These are phyloP conservation scores for Chloropsis hardwickii DNA, from an alignment of 2,113 vertebrate genomes.

Conservation along the genomic window DNA sequence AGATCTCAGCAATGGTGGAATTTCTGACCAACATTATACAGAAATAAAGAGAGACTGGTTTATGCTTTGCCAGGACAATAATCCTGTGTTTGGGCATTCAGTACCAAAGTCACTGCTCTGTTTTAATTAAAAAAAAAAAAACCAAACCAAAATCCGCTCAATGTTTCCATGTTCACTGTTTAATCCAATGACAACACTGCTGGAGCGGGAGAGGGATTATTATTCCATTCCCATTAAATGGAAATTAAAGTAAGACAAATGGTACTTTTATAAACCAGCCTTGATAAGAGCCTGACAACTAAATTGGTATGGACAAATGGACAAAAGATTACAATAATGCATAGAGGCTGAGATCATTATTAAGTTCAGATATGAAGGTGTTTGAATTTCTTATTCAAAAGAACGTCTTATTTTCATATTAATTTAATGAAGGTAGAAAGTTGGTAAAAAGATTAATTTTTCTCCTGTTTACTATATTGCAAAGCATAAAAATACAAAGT, in stretches of 20 bases:
- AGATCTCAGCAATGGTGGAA: background rate
- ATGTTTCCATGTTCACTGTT: background rate
- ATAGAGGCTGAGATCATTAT: background rate
- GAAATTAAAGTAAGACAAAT: background rate
- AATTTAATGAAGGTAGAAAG: background rate
- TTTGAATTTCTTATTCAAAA: background rate
- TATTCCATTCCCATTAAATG: background rate
- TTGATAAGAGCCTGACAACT: background rate
- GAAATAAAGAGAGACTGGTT: background rate
- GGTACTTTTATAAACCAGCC: background rate
- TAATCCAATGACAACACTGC: background rate
- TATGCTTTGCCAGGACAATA: background rate
- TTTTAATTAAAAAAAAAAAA: background rate
- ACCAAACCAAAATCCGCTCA: background rate
- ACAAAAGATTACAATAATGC: background rate
- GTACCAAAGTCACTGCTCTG: background rate
- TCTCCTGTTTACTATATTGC: background rate
- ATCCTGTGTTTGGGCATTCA: background rate
- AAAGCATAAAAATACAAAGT: background rate
- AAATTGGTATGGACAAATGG: background rate
- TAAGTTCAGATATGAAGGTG: background rate
- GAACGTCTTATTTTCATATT: background rate
- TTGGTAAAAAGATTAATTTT: background rate
- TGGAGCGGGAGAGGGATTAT: background rate
- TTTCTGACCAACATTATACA: background rate